These are phyloP conservation scores for Plumapathes pennacea DNA, from an alignment of 92 coral and sea anemone species.

Conservation along the genomic window DNA sequence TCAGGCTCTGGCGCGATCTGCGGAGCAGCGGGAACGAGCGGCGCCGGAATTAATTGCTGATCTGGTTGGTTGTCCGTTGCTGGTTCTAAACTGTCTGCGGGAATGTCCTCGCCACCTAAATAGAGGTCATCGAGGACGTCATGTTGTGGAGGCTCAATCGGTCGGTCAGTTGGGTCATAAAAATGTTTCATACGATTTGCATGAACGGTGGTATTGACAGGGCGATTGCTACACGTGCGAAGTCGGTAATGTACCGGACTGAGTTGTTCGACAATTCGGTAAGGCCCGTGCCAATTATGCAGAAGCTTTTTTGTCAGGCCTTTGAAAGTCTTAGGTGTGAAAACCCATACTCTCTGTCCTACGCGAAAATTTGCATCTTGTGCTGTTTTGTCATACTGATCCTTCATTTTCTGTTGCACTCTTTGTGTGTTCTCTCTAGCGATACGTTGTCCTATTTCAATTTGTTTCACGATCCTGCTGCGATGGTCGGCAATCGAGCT, in stretches of 20 bases:
- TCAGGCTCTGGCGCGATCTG: no score
- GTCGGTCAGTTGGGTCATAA: slow-evolving; percentile 9
- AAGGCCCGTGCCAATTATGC: slow-evolving; percentile 58
- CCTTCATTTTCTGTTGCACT: slow-evolving; percentile 61
- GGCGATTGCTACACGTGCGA: slow-evolving; percentile 51
- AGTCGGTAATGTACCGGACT: slow-evolving; percentile 38
- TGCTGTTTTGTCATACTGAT: slow-evolving; percentile 35
- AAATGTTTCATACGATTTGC: slow-evolving; percentile 20
- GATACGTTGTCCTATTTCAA: slow-evolving; percentile 21
- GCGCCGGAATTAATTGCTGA: no score
- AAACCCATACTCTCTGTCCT: slow-evolving; percentile 63
- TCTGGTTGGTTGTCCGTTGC: not conserved
- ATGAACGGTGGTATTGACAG: slow-evolving; percentile 44
- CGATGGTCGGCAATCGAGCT: slow-evolving; percentile 57
- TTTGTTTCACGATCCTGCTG: slow-evolving; percentile 37
- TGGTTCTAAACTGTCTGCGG: slow-evolving; percentile 21
- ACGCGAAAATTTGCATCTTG: slow-evolving; percentile 10
- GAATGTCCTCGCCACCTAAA: slow-evolving; percentile 33
- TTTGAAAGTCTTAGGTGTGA: slow-evolving; percentile 18
- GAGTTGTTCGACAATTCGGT: slow-evolving; percentile 31
- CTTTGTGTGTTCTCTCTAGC: slow-evolving; percentile 37
- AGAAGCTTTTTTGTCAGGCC: slow-evolving; percentile 44
- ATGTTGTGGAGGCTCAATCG: not conserved
- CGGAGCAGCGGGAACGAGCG: no score
- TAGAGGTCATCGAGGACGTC: slow-evolving; percentile 11